phyloP scores from a whole-genome alignment of 30 jellyfish, hydroid and myxozoan genomes.

The Rhopilema esculentum region DNA sequence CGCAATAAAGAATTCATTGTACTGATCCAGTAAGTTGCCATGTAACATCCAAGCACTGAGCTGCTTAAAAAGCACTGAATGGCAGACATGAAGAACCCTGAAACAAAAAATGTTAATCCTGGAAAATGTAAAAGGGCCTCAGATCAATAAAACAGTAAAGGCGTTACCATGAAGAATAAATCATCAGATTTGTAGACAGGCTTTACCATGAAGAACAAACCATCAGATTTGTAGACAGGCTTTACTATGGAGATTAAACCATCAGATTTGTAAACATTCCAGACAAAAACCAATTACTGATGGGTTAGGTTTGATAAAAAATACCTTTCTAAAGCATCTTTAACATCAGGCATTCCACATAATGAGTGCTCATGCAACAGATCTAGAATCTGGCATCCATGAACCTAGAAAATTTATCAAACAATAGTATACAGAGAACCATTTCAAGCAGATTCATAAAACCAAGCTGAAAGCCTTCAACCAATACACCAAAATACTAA shows the following conservation, averaged over 20 bases:
- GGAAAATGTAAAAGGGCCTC: neutral
- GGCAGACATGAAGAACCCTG: conserved; percentile 89
- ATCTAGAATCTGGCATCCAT: conserved; percentile 91
- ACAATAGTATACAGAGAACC: too few species aligned
- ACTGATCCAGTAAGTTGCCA: conserved; percentile 86
- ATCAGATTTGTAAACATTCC: too few species aligned
- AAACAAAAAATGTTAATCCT: neutral
- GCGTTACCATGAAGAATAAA: neutral
- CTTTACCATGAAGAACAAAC: too few species aligned
- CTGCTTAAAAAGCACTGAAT: conserved; percentile 86
- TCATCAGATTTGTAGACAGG: too few species aligned
- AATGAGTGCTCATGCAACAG: conserved; percentile 68
- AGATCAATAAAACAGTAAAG: neutral
- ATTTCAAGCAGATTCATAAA: too few species aligned
- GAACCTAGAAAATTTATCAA: conserved; percentile 70
- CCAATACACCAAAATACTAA: too few species aligned
- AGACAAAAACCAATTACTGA: neutral
- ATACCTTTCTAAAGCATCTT: conserved; percentile 87
- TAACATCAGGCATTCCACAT: conserved; percentile 90
- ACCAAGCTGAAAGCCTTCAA: too few species aligned
- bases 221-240: too few species aligned
- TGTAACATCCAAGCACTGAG: conserved; percentile 92
- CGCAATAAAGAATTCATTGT: conserved; percentile 86
- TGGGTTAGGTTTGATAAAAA: too few species aligned
- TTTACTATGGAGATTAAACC: too few species aligned